phyloP scores from a whole-genome alignment of 1,140 invertebrate species.

The Cydia amplana region DNA sequence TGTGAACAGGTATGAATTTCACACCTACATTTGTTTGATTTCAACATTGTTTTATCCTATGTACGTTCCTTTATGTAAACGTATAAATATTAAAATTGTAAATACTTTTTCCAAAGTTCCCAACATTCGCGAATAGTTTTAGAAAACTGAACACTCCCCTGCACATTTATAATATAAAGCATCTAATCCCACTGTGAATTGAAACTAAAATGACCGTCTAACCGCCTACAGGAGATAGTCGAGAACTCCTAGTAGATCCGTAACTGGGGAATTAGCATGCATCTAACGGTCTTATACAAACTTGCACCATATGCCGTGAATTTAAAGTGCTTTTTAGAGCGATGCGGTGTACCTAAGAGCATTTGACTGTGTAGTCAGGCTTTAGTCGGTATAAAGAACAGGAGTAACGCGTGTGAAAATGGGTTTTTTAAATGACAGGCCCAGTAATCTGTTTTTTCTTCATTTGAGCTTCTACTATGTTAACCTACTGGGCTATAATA shows the following conservation, averaged over 20 bases:
- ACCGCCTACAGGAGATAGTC: conserved; percentile 14
- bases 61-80: too few relatives aligned
- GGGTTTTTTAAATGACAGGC: too few relatives aligned
- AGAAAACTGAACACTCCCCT: not conserved
- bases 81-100: not conserved
- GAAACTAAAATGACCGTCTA: conserved; percentile 30
- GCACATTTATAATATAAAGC: not conserved
- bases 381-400: not conserved
- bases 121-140: not conserved
- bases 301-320: not conserved
- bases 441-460: too few relatives aligned
- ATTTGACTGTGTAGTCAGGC: conserved; percentile 1
- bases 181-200: conserved; percentile 19
- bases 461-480: too few relatives aligned
- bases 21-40: too few relatives aligned
- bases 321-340: not conserved
- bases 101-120: not conserved
- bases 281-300: not conserved
- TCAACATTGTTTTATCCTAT: too few relatives aligned
- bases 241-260: conserved; percentile 2
- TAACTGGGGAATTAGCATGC: conserved; percentile 31
- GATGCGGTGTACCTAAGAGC: not conserved
- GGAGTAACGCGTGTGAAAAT: not conserved
- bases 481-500: too few relatives aligned
- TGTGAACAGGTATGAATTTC: too few relatives aligned